Evolutionary conservation across 1,140 invertebrate genomes (phyloP), one percentile per base, ranked within the genome.

Genomic region (Zaprionus capensis): DNA sequence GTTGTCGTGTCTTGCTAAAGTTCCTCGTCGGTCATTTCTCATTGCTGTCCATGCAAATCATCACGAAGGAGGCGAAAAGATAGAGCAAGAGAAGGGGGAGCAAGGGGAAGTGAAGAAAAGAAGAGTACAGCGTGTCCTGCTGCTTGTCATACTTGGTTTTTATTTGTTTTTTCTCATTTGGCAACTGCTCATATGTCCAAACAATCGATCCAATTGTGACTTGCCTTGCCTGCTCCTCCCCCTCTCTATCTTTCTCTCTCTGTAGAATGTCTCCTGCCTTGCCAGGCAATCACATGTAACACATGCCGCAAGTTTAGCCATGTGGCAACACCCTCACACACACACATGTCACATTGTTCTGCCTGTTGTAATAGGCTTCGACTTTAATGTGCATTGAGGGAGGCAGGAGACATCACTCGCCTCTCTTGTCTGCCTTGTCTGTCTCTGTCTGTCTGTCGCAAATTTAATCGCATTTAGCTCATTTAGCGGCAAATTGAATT

Each of bases 401-500:
- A 24, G 46, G 20, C 17, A 11, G 20, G 4, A 14, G 11, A 51
- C 20, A n/a, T 2, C 22, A 5, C 59, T 14, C 44, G 15, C 38
- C 17, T 51, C n/a, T 14, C 46, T 36, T 36, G 7, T 22, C 7
- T n/a, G 15, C 12, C 57, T 12, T 44, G 51, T 65, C 44, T 38
- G 34, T 53, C 28, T 62, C 41, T 15, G 36, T 12, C 57, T 6
- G 64, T 31, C 44, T 41, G 56, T 59, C 70, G 46, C 67, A 59
- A 72, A 76, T 90, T 88, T 88, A 88, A 88, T 88, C 85, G 85
- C 71, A 88, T 88, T 88, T 90, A 81, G 85, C 85, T 88, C 81
- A 90, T 88, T 88, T 88, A 75, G 79, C 82, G 81, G 71, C 72
- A 88, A 88, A 88, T 88, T 90, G 78, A 88, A 82, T 88, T 85